These are phyloP conservation scores for Syngnathus scovelli DNA, from an alignment of 2,113 vertebrate genomes.

Conservation along the genomic window DNA sequence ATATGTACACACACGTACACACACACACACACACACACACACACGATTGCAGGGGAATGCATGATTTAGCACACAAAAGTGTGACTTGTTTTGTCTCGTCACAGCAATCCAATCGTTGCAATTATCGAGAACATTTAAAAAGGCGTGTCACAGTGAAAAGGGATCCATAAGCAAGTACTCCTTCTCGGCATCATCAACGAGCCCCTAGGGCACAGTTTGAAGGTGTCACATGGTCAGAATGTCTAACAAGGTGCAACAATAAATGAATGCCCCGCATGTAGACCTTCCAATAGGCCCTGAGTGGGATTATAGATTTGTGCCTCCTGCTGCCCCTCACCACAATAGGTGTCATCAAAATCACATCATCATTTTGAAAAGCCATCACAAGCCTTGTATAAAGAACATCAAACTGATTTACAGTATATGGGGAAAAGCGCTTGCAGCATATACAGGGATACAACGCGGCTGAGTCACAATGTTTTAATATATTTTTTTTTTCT, in stretches of 20 bases:
- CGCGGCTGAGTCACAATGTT: background rate
- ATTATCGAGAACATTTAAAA: conserved; percentile 46
- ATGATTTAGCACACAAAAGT: conserved; percentile 2
- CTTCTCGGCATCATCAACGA: conserved; percentile 38
- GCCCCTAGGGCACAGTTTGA: conserved; percentile 18
- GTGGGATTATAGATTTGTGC: background rate
- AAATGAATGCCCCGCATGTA: background rate
- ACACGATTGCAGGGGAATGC: background rate
- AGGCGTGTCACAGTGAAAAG: conserved; percentile 21
- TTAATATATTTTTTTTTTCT: background rate
- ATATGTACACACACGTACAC: background rate
- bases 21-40: background rate
- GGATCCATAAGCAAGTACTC: conserved; percentile 47
- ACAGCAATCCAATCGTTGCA: conserved; percentile 38
- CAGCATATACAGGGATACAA: too few relatives aligned
- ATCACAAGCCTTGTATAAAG: background rate
- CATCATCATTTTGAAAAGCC: background rate
- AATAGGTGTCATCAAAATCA: background rate
- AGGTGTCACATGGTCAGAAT: conserved; percentile 19
- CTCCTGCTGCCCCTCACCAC: background rate
- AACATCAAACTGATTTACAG: background rate
- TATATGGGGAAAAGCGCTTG: background rate
- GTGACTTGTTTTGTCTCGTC: conserved; percentile 32
- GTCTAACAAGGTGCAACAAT: background rate
- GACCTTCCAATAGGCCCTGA: background rate